phyloP scores from a whole-genome alignment of 1,140 invertebrate genomes.

The Heterodera schachtii region DNA sequence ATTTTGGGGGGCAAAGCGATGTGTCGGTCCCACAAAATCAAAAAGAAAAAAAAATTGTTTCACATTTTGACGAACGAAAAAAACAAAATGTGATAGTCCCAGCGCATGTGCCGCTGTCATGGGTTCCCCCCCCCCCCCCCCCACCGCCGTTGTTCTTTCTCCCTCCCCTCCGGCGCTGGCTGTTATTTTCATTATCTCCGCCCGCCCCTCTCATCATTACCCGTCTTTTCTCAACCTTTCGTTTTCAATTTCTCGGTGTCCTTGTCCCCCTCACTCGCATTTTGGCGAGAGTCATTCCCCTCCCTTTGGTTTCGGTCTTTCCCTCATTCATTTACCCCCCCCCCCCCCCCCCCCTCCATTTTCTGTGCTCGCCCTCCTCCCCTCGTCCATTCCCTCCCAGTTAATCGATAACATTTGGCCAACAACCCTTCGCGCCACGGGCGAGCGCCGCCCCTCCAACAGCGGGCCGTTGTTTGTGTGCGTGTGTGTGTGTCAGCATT shows the following conservation, averaged over 20 bases:
- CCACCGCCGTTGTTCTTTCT: too few relatives aligned
- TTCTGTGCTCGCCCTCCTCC: not conserved
- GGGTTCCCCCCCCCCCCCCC: not conserved
- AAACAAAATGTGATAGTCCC: not conserved
- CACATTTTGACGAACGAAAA: not conserved
- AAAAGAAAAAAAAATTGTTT: not conserved
- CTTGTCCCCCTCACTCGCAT: not conserved
- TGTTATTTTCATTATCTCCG: too few relatives aligned
- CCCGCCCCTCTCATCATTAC: not conserved
- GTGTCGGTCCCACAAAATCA: not conserved
- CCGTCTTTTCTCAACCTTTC: not conserved
- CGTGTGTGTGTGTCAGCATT: not conserved
- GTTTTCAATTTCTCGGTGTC: not conserved
- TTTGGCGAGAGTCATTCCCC: not conserved
- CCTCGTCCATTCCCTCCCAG: not conserved
- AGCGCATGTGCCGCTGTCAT: not conserved
- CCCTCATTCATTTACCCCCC: not conserved
- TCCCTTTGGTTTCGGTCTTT: not conserved
- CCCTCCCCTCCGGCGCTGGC: too few relatives aligned
- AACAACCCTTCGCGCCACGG: not conserved
- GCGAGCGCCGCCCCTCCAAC: not conserved
- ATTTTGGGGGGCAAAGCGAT: not conserved
- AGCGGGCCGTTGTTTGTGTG: not conserved
- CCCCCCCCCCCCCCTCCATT: too few relatives aligned
- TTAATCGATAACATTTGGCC: slow-evolving; percentile 31